Conservation (phyloP, 2,797 vertebrate species). For the Platalea minor region DNA sequence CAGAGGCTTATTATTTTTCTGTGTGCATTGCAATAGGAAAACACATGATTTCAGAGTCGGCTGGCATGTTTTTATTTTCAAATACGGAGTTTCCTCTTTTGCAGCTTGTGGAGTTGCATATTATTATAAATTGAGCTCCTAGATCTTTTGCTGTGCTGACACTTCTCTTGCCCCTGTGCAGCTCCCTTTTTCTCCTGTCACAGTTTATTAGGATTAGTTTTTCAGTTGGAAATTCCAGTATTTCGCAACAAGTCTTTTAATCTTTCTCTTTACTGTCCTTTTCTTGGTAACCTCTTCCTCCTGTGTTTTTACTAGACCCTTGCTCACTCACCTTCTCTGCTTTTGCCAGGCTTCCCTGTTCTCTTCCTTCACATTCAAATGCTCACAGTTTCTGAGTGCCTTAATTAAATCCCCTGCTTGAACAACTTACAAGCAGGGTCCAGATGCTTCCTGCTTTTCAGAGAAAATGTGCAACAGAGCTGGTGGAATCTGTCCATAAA, state of each 20-base stretch:
- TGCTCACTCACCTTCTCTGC: background rate
- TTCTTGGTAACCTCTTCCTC: background rate
- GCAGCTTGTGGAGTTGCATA: constrained; percentile 16
- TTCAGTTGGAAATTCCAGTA: background rate
- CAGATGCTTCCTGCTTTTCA: background rate
- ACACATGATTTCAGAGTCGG: background rate
- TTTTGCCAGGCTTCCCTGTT: background rate
- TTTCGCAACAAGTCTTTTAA: background rate
- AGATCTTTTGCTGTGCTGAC: constrained; percentile 22
- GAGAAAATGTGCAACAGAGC: background rate
- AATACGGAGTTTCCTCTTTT: background rate
- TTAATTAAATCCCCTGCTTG: background rate
- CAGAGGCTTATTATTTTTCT: background rate
- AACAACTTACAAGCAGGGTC: background rate
- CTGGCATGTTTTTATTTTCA: constrained; percentile 11
- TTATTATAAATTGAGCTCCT: constrained; percentile 34
- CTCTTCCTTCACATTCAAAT: background rate
- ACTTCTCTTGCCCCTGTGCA: background rate
- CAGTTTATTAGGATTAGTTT: constrained; percentile 49
- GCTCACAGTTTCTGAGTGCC: background rate
- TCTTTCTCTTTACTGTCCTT: background rate
- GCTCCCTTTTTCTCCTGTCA: background rate
- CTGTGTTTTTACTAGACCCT: background rate
- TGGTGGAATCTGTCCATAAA: background rate
- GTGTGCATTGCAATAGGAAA: background rate